Evolutionary conservation across 2,797 vertebrate genomes (phyloP).

Genomic region (Sitta carolinensis): DNA sequence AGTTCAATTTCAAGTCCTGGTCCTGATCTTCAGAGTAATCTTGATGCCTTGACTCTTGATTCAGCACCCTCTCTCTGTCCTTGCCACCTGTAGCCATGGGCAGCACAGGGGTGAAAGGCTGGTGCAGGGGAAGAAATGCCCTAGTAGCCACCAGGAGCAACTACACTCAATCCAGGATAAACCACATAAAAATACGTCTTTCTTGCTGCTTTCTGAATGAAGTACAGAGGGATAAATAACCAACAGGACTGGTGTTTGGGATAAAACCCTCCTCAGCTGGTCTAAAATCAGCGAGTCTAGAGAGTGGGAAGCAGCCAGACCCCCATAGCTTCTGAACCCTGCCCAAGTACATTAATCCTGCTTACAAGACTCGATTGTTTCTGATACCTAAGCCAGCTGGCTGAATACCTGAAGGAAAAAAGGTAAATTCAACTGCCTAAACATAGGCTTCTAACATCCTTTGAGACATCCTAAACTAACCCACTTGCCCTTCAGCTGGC

Average conservation of each 20-base stretch:
- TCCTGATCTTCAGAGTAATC: background rate
- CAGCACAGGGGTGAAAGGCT: rapidly evolving
- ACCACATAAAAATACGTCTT: background rate
- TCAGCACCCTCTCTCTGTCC: background rate
- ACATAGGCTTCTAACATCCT: background rate
- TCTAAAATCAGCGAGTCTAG: background rate
- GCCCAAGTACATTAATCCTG: background rate
- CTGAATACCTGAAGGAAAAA: background rate
- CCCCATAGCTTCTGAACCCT: background rate
- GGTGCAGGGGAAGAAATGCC: background rate
- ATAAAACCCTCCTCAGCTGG: background rate
- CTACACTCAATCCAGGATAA: background rate
- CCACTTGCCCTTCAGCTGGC: background rate
- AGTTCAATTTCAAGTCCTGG: background rate
- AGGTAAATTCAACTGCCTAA: background rate
- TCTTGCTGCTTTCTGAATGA: background rate
- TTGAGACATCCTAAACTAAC: background rate
- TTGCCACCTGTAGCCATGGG: background rate
- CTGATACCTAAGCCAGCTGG: background rate
- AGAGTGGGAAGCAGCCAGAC: background rate
- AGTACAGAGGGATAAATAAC: background rate
- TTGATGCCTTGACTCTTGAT: background rate
- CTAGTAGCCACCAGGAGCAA: background rate
- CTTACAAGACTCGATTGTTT: background rate
- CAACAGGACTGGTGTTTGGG: background rate